Conservation (phyloP, 2,113 vertebrate species). For the Cavia aperea region DNA sequence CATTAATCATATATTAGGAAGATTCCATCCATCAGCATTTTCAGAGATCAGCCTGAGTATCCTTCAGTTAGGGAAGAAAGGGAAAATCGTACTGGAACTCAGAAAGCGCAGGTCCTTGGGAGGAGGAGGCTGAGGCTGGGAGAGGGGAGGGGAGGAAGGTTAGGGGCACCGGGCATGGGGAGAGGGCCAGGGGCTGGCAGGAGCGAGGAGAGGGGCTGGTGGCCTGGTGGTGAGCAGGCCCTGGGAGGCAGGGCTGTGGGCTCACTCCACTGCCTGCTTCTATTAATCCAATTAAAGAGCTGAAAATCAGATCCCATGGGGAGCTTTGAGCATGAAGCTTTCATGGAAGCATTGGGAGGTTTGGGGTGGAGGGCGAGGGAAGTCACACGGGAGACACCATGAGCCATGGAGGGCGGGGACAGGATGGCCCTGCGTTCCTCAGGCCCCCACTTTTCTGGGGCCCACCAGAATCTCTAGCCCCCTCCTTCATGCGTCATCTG, state of each 20-base stretch:
- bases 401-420: no score
- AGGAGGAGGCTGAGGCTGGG: not conserved
- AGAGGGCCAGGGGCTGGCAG: not conserved
- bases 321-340: constrained; percentile 58
- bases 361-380: no score
- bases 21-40: not conserved
- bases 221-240: not conserved
- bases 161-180: not conserved
- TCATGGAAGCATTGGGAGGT: constrained; percentile 36
- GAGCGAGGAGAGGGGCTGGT: not conserved
- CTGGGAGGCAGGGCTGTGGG: constrained; percentile 15
- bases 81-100: not conserved
- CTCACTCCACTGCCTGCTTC: constrained; percentile 13
- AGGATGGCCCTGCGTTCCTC: not conserved
- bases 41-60: not conserved
- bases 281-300: constrained; percentile 63
- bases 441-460: not conserved
- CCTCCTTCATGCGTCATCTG: not conserved
- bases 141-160: not conserved
- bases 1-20: not conserved
- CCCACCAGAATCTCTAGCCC: not conserved
- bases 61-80: not conserved
- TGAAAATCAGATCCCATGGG: constrained; percentile 62
- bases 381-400: no score
- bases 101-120: not conserved